Conservation (phyloP, 1,140 invertebrate species). For the Anagrus nilaparvatae region DNA sequence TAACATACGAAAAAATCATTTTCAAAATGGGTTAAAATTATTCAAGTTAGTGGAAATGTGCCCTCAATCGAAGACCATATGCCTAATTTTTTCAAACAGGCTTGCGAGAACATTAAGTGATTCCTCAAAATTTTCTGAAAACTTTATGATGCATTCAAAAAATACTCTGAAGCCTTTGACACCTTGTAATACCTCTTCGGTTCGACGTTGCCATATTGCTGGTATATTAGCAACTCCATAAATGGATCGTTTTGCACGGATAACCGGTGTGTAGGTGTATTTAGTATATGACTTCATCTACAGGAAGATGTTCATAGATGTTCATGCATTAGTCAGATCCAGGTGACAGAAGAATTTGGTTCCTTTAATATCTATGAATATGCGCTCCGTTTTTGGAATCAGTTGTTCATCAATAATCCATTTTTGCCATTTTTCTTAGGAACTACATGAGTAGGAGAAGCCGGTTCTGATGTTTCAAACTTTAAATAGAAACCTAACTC, state of each 20-base stretch:
- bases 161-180: slow-evolving; percentile 1
- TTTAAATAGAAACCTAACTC: no score
- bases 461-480: no score
- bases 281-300: slow-evolving; percentile 17
- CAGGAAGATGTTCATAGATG: slow-evolving; percentile 12
- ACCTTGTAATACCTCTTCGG: slow-evolving; percentile 4
- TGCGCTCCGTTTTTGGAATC: no score
- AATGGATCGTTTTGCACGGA: slow-evolving; percentile 15
- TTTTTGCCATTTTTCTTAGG: neutral
- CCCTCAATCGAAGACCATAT: slow-evolving; percentile 9
- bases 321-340: slow-evolving; percentile 18
- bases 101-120: neutral
- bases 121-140: slow-evolving; percentile 5
- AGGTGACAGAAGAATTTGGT: no score
- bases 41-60: no score
- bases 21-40: no score
- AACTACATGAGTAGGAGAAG: no score
- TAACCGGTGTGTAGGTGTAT: slow-evolving; percentile 21
- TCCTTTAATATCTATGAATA: no score
- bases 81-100: neutral
- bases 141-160: slow-evolving; percentile 8
- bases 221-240: slow-evolving; percentile 18
- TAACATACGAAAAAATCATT: no score
- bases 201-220: slow-evolving; percentile 12
- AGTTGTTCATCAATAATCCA: neutral